These are phyloP conservation scores for Xylocampa areola DNA, from an alignment of 2,888 invertebrate genomes.

Conservation along the genomic window DNA sequence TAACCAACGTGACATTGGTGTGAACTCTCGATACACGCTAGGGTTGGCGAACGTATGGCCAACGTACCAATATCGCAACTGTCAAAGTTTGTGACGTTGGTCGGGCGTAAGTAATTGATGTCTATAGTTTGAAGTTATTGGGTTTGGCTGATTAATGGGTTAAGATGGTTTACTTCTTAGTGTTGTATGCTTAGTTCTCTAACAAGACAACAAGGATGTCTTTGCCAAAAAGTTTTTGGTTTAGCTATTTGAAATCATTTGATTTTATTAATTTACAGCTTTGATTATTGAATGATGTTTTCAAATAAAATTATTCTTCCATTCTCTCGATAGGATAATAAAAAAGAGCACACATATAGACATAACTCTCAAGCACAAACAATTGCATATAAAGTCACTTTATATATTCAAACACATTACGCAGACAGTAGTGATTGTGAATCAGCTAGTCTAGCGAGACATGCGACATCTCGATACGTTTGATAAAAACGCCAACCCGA, in stretches of 20 bases:
- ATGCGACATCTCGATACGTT: slow-evolving; percentile 19
- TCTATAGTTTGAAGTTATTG: slow-evolving; percentile 36
- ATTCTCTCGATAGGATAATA: too few species aligned
- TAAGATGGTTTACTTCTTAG: slow-evolving; percentile 10
- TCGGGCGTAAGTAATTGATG: slow-evolving; percentile 49
- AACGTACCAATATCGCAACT: slow-evolving; percentile 46
- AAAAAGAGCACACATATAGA: too few species aligned
- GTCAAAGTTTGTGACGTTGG: slow-evolving; percentile 51
- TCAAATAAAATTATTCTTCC: too few species aligned
- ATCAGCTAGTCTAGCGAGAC: slow-evolving; percentile 3
- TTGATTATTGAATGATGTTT: too few species aligned
- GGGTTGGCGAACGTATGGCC: slow-evolving; percentile 35
- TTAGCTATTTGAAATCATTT: too few species aligned
- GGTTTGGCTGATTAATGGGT: slow-evolving; percentile 50
- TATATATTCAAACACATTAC: background rate
- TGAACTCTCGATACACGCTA: slow-evolving; percentile 57
- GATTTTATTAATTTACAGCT: too few species aligned
- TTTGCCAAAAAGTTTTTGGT: too few species aligned
- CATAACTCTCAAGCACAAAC: too few species aligned
- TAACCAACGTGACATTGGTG: slow-evolving; percentile 63
- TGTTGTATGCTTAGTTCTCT: too few species aligned
- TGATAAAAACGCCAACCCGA: slow-evolving; percentile 52
- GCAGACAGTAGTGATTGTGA: too few species aligned
- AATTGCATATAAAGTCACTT: too few species aligned
- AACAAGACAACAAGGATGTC: too few species aligned